Evolutionary conservation across 2,888 invertebrate species (phyloP), one percentile per base, ranked within the genome.

Genomic region (Endotricha flammealis): DNA sequence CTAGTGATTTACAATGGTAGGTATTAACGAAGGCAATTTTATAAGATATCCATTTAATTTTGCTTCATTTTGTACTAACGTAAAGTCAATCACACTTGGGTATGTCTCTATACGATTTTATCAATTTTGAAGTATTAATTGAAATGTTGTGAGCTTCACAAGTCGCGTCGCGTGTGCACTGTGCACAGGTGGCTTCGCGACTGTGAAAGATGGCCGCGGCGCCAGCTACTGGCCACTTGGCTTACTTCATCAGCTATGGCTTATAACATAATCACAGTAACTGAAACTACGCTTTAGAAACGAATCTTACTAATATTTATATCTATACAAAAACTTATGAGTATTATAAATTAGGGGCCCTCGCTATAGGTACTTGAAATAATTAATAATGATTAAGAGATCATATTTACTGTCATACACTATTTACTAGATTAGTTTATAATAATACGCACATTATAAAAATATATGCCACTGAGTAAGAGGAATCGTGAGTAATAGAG

Each of bases 381-480:
- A 80, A 85, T 85, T 85, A 85, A 83, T 85, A 86, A 75, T 82
- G 82, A 85, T 85, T 86, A 86, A 86, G 86, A 86, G 86, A 86
- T 86, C 86, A 86, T 85, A 85, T 82, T 82, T 80, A 81, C 75
- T 68, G 60, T 79, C 83, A 83, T 68, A 60, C 67, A 57, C 80
- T 83, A 80, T 74, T 78, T 66, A 66, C 75, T 82, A 82, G 57
- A 81, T 82, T 83, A 86, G 74, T 82, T 75, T 82, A n/a, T n/a
- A 66, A 64, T 67, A 71, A 73, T 75, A 79, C 69, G 75, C 63
- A 71, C 60, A 64, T 62, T 72, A 66, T 67, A 73, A 74, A 73
- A 73, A 69, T 71, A 74, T 77, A 74, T 78, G 79, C 74, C 76
- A 82, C 72, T 75, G 75, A 71, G 61, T 65, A 65, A 71, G 62